phyloP scores from a whole-genome alignment of 2,888 invertebrate species.

The Leistus spinibarbis region DNA sequence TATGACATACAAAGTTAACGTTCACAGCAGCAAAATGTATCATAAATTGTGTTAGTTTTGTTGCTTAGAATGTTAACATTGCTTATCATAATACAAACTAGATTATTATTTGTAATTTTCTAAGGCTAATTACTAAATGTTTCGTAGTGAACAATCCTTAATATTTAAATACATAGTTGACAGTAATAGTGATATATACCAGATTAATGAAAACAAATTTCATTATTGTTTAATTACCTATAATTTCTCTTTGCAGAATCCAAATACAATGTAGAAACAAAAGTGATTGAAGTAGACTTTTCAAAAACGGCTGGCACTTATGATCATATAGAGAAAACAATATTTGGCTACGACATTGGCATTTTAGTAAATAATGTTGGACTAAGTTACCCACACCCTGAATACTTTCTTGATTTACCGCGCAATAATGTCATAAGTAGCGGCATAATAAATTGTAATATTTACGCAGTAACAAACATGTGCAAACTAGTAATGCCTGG shows the following conservation, averaged over 20 bases:
- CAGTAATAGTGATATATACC: no score
- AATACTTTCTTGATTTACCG: slow-evolving; percentile 71
- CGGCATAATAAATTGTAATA: slow-evolving; percentile 77
- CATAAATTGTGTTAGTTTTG: no score
- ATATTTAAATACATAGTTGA: no score
- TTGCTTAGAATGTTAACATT: no score
- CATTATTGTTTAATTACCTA: no score
- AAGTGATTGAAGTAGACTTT: slow-evolving; percentile 82
- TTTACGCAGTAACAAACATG: slow-evolving; percentile 82
- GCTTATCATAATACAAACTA: no score
- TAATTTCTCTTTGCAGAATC: slow-evolving; percentile 56
- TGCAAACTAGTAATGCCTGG: slow-evolving; percentile 82
- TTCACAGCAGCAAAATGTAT: no score
- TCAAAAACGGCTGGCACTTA: slow-evolving; percentile 73
- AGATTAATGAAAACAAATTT: no score
- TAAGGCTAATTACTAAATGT: no score
- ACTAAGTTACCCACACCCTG: slow-evolving; percentile 82
- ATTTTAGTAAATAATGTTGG: slow-evolving; percentile 93
- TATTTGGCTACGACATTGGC: slow-evolving; percentile 80
- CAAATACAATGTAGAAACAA: slow-evolving; percentile 74
- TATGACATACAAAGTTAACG: no score
- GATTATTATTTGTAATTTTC: no score
- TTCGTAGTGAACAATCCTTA: no score
- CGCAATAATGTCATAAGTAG: slow-evolving; percentile 62
- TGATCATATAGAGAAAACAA: slow-evolving; percentile 68